Evolutionary conservation across 2,797 vertebrate genomes (phyloP), one percentile per base, ranked within the genome.

Genomic region (Cryptoblepharus egeriae): DNA sequence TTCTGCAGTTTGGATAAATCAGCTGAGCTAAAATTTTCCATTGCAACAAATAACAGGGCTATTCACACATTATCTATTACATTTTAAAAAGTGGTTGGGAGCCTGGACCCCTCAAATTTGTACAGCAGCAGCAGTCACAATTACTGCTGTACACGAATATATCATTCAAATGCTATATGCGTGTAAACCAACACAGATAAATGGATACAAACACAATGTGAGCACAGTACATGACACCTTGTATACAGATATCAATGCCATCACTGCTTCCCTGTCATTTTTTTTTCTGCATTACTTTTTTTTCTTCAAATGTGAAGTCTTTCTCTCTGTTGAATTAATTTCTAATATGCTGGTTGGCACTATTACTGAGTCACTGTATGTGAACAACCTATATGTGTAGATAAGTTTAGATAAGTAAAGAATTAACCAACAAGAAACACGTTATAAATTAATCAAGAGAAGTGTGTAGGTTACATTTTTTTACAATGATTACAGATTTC

Each of bases 271-370:
- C 79, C 61, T 57, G 78, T 79, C 77, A 69, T 87, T 1, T 64
- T 72, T 82, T 83, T 49, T 35, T 75, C 16, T 13, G n/a, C n/a
- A 69, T 87, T 85, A n/a, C 0, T 1, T 64, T 72, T 82, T 83
- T 49, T 35, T 75, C 16, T 13, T 61, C 2, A 68, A 39, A 67
- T 24, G 6, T 30, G 78, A 57, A 88, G 20, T 61, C 2, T 88
- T 87, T 49, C n/a, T 13, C 63, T 86, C 20, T 82, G 30, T 67
- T 80, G 83, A 71, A 39, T 20, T 35, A 67, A 77, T 63, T 68
- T 32, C 60, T 37, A 81, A 67, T 75, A 61, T 81, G 37, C 61
- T 58, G 35, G 58, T 67, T 58, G 63, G 63, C n/a, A 42, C 11
- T 63, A 74, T n/a, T 57, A 57, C 28, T 65, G 3, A 16, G 42